Conservation (phyloP, 2,113 vertebrate species). For the Pygoscelis antarcticus region DNA sequence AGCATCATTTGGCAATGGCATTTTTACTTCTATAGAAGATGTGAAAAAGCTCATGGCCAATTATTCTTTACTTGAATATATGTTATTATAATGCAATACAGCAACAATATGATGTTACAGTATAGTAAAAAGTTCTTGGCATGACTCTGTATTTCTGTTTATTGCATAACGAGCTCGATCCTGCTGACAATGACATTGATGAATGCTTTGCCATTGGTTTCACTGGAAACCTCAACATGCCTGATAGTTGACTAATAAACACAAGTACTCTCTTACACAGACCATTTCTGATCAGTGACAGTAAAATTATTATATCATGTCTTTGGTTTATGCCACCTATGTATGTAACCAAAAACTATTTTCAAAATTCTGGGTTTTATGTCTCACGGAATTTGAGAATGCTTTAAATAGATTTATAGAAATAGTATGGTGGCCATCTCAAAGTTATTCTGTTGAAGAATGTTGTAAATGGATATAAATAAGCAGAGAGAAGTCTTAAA, state of each 20-base stretch:
- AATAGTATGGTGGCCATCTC: background rate
- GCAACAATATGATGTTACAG: background rate
- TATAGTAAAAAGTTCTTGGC: background rate
- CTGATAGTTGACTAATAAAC: background rate
- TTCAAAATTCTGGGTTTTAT: background rate
- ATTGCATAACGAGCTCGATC: background rate
- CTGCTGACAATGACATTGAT: background rate
- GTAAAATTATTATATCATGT: background rate
- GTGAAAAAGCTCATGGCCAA: background rate
- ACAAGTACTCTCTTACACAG: background rate
- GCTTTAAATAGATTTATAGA: background rate
- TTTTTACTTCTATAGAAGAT: slow-evolving; percentile 12
- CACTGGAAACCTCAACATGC: background rate
- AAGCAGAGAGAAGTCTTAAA: background rate
- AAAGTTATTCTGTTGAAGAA: background rate
- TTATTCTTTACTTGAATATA: background rate
- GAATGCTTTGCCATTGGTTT: background rate
- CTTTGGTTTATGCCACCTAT: background rate
- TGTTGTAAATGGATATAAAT: background rate
- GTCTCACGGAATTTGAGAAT: background rate
- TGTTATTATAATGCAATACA: background rate
- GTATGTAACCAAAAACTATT: background rate
- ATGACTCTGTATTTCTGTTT: background rate
- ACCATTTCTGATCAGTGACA: background rate
- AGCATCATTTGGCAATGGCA: background rate